Conservation (phyloP, 2,797 vertebrate species). For the Cirrhinus mrigala region DNA sequence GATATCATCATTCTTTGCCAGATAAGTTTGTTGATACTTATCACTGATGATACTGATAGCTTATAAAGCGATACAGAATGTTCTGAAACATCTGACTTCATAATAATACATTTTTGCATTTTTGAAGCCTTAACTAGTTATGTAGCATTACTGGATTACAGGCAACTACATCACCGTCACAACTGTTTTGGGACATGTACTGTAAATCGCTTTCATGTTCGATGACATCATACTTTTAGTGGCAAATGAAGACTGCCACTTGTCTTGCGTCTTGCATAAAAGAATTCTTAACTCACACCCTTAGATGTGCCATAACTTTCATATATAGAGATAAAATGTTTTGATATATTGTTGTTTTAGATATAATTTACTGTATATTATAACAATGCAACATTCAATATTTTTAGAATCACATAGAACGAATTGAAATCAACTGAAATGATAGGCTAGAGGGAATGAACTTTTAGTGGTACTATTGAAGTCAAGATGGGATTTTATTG, state of each 20-base stretch:
- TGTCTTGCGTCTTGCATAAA: not conserved
- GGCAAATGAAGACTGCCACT: not conserved
- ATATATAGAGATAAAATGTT: not conserved
- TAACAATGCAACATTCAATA: not conserved
- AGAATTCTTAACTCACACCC: not conserved
- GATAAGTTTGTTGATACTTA: not conserved
- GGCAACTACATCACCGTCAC: not conserved
- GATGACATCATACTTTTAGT: constrained; percentile 15
- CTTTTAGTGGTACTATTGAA: not conserved
- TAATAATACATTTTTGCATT: not conserved
- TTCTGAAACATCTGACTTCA: constrained; percentile 5
- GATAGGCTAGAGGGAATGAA: not conserved
- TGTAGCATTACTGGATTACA: not conserved
- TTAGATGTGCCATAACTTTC: not conserved
- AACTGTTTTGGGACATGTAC: not conserved
- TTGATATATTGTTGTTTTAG: too few relatives aligned
- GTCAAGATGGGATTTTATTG: not conserved
- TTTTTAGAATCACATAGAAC: not conserved
- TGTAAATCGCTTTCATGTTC: not conserved
- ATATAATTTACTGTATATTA: too few relatives aligned
- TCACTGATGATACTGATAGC: not conserved
- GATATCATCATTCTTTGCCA: not conserved
- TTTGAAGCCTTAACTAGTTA: not conserved
- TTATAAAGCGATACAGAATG: not conserved
- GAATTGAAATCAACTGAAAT: not conserved